A percentile compares a stretch with the other conserved stretches of the same genome.
Evolutionary conservation across 37 sponge, comb jelly and placozoan species (phyloP).

Genomic region (Ianthella basta): DNA sequence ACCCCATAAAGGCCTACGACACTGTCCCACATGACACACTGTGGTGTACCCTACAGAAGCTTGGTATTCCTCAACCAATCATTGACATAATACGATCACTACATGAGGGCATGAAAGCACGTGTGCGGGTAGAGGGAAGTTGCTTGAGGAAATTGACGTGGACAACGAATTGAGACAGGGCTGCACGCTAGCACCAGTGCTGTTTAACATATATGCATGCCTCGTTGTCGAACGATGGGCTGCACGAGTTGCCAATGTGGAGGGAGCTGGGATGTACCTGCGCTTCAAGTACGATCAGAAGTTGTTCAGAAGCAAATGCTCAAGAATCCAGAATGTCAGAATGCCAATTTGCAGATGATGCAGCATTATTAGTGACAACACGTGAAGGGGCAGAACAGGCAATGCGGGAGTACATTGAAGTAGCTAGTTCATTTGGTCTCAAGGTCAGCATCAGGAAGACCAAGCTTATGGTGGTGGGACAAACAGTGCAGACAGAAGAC

Average conservation of each 20-base stretch:
- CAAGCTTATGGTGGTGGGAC: background rate
- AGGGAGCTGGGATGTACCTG: background rate
- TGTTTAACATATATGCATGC: too few relatives aligned
- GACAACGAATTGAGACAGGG: background rate
- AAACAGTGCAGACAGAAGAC: slow-evolving; percentile 19
- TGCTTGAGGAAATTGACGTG: slow-evolving; percentile 1
- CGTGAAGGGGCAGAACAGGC: slow-evolving; percentile 13
- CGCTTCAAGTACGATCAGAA: slow-evolving; percentile 4
- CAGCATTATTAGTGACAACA: background rate
- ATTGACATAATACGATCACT: background rate
- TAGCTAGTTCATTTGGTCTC: slow-evolving; percentile 1
- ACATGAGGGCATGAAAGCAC: slow-evolving; percentile 12
- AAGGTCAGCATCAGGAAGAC: slow-evolving; percentile 10
- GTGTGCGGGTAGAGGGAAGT: background rate
- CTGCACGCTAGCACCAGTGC: too few relatives aligned
- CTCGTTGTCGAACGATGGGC: too few relatives aligned
- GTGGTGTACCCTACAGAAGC: slow-evolving; percentile 7
- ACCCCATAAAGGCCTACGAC: too few relatives aligned
- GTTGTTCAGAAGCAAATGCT: background rate
- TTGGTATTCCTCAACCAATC: background rate
- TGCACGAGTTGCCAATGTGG: too few relatives aligned
- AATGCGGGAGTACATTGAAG: background rate
- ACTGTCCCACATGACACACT: background rate
- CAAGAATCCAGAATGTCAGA: background rate
- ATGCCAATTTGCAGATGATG: slow-evolving; percentile 7